phyloP scores from a whole-genome alignment of 2,888 invertebrate genomes.

The Heliconius aoede region DNA sequence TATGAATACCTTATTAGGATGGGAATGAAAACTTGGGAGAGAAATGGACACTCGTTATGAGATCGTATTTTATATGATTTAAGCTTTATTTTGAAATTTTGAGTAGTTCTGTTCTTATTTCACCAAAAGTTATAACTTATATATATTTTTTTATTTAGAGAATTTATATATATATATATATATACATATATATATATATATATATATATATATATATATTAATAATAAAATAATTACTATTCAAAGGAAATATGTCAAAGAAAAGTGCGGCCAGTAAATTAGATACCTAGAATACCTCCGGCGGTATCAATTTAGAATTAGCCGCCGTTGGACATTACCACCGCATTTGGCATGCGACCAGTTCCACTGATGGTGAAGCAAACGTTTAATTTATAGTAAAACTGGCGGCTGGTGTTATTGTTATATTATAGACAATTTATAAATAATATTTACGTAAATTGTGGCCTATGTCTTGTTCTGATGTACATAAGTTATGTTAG shows the following conservation, averaged over 20 bases:
- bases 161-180: too few species aligned
- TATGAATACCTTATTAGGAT: slow-evolving; percentile 39
- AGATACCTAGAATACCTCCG: slow-evolving; percentile 49
- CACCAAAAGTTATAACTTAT: neutral
- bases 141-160: too few species aligned
- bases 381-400: slow-evolving; percentile 14
- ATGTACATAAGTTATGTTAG: too few species aligned
- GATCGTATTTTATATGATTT: neutral
- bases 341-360: slow-evolving; percentile 52
- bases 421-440: neutral
- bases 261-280: slow-evolving; percentile 41
- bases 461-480: neutral
- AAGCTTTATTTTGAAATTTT: neutral
- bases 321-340: slow-evolving; percentile 53
- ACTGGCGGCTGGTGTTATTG: neutral
- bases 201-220: too few species aligned
- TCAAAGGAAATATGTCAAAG: slow-evolving; percentile 39
- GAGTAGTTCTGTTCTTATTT: neutral
- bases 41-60: slow-evolving; percentile 27
- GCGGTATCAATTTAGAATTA: slow-evolving; percentile 51
- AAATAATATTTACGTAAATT: neutral
- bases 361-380: slow-evolving; percentile 36
- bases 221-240: slow-evolving; percentile 27
- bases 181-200: too few species aligned
- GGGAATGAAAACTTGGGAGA: slow-evolving; percentile 6